phyloP scores from a whole-genome alignment of 1,140 invertebrate genomes.

The Cyrtorhinus lividipennis region DNA sequence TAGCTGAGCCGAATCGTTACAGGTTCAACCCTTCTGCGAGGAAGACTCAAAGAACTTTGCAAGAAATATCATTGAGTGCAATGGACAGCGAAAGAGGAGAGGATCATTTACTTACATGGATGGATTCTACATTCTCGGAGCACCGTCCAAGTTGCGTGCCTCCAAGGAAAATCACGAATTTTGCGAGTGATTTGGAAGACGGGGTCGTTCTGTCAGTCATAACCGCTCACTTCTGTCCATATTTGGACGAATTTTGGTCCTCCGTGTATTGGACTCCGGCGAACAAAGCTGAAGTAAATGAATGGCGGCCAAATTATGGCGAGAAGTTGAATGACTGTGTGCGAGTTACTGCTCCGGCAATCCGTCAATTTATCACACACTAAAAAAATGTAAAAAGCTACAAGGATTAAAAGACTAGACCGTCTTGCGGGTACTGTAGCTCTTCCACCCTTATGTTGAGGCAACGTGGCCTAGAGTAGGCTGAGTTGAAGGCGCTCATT shows the following conservation, averaged over 20 bases:
- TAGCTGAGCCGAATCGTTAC: background rate
- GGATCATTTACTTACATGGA: conserved; percentile 14
- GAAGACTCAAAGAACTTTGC: conserved; percentile 9
- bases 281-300: conserved; percentile 26
- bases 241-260: conserved; percentile 27
- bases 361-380: too few species aligned
- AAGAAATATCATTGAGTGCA: background rate
- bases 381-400: too few species aligned
- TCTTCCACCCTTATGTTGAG: too few species aligned
- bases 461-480: too few species aligned
- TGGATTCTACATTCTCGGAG: conserved; percentile 8
- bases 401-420: too few species aligned
- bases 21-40: conserved; percentile 7
- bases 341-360: too few species aligned
- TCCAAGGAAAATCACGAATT: conserved; percentile 24
- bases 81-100: background rate
- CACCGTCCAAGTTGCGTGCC: background rate
- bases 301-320: too few species aligned
- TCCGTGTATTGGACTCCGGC: conserved; percentile 28
- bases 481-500: too few species aligned
- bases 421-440: too few species aligned
- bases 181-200: conserved; percentile 28
- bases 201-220: conserved; percentile 29
- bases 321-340: too few species aligned
- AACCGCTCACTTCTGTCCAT: conserved; percentile 31